Conservation (phyloP, 1,140 invertebrate genomes). For the Drosophila hydei region DNA sequence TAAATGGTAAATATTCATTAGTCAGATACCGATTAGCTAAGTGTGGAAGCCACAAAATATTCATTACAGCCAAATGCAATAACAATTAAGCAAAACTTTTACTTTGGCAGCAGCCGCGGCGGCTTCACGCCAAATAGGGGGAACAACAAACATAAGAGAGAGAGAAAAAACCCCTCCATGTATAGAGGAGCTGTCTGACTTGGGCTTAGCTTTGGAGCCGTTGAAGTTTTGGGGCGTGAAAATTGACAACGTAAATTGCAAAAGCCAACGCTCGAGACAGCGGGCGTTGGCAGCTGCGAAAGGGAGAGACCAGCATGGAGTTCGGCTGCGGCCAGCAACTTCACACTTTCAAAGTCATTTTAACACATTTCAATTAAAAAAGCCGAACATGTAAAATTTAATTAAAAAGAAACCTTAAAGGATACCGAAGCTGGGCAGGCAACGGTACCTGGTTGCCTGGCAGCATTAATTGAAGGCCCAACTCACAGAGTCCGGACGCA, state of each 20-base stretch:
- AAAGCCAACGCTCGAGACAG: conserved; percentile 26
- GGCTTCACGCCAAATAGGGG: conserved; percentile 22
- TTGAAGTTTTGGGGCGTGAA: conserved; percentile 72
- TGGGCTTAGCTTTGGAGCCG: conserved; percentile 16
- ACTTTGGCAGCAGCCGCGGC: conserved; percentile 3
- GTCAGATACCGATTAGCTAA: neutral
- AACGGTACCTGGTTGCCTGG: conserved; percentile 47
- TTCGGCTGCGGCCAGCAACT: conserved; percentile 28
- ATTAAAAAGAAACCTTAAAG: conserved; percentile 76
- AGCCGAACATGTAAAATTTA: conserved; percentile 73
- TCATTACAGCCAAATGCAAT: conserved; percentile 48
- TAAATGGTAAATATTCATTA: conserved; percentile 2
- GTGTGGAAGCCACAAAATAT: conserved; percentile 16
- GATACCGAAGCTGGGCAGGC: conserved; percentile 44
- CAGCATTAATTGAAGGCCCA: conserved; percentile 71
- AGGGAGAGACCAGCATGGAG: conserved; percentile 6
- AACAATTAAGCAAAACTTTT: conserved; percentile 70
- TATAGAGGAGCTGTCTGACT: neutral
- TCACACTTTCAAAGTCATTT: conserved; percentile 82
- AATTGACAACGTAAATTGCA: conserved; percentile 79
- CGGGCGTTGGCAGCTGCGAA: conserved; percentile 1
- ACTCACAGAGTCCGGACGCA: neutral
- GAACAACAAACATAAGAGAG: neutral
- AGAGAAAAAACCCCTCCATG: conserved; percentile 1
- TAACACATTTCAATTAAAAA: conserved; percentile 81